Base-by-base conservation (phyloP, 1,140 invertebrate species). In the Listronotus bonariensis region DNA sequence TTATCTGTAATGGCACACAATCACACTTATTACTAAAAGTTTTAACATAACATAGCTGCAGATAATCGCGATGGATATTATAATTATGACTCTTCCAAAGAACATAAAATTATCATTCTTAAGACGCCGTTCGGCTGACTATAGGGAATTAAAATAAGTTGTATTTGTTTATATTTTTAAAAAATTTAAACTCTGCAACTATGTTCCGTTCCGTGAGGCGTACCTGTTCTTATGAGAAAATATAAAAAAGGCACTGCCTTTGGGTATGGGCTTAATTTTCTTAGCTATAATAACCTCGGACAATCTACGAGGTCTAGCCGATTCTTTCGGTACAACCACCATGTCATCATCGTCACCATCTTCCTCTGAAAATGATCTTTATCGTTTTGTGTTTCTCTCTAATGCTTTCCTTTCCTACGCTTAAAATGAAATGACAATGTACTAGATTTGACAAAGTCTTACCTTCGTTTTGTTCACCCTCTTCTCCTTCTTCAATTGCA, bases 171-270 rank as follows among this genome's bases (percentile, higher is more conserved):
- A n/a, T n/a, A n/a, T n/a, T n/a, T n/a, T n/a, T n/a, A n/a, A n/a
- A n/a, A n/a, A n/a, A n/a, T n/a, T n/a, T n/a, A 41, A 48, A 70
- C 73, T 73, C 70, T 70, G 76, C 76, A 78, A 67, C 76, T 72
- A 76, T 73, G 74, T 74, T 69, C 74, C 61, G 71, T 72, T 75
- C 56, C 77, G 26, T 46, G 46, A 66, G 62, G 69, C 69, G 65
- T 85, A 96, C 92, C 89, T 92, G 87, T 98, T 99, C 38, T 87
- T 94, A 79, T 89, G 88, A 68, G 90, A 91, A 85, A 99, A 97
- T 79, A 99, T 88, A 86, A 98, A 99, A 82, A 99, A 95, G 54
- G 96, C 92, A 75, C 89, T 89, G 70, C 89, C 92, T 74, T 90
- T 88, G 66, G 97, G 97, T 75, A 99, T 98, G 46, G 96, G 95